Percentiles rank a stretch among this genome's conserved stretches.
phyloP scores from a whole-genome alignment of 2,888 invertebrate genomes.

The Rutpela maculata region DNA sequence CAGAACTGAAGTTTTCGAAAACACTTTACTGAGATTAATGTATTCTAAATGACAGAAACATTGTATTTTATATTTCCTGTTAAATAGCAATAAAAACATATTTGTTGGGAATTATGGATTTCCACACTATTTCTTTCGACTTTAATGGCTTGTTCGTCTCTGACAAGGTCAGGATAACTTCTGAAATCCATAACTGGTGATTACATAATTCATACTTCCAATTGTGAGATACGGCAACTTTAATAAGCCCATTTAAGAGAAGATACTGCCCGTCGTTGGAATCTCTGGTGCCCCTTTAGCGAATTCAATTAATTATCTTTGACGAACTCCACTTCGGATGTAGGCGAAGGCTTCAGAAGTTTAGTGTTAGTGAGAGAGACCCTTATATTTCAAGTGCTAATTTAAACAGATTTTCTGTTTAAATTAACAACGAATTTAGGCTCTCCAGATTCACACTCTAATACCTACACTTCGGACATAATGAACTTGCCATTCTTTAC shows the following conservation, averaged over 20 bases:
- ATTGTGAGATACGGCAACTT: conserved; percentile 28
- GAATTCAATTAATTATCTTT: conserved; percentile 43
- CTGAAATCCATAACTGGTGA: conserved; percentile 19
- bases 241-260: conserved; percentile 33
- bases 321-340: conserved; percentile 31
- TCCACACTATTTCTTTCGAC: neutral
- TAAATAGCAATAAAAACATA: neutral
- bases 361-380: conserved; percentile 26
- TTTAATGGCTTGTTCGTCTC: neutral
- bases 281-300: conserved; percentile 18
- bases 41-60: too few species aligned
- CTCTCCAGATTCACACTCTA: neutral
- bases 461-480: neutral
- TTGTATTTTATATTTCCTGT: neutral
- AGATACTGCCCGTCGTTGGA: conserved; percentile 20
- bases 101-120: neutral
- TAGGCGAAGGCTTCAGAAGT: conserved; percentile 23
- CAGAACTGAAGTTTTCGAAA: too few species aligned
- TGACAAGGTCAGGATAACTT: neutral
- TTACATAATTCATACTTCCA: conserved; percentile 31
- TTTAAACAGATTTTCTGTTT: conserved; percentile 38
- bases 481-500: neutral
- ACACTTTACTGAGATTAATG: too few species aligned
- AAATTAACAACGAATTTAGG: conserved; percentile 30
- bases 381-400: conserved; percentile 36